Base-by-base conservation (phyloP, 1,140 invertebrate genomes). In the Temnothorax longispinosus region DNA sequence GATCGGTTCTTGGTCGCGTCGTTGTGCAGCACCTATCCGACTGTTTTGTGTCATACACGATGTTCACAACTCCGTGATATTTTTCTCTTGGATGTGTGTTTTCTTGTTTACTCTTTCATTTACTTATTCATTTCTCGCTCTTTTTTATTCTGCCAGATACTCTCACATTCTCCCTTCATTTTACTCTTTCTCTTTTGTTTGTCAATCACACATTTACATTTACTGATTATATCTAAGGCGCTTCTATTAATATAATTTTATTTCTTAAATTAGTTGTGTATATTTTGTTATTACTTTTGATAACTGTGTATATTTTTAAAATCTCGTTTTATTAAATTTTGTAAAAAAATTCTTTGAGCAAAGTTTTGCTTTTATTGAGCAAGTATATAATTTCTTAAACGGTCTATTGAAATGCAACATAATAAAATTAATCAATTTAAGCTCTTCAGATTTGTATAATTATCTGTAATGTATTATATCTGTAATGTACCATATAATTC, bases 1-100 rank as follows among this genome's bases (percentile, higher is more conserved):
- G 80, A 84, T 84, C n/a, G 41, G 27, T 38, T 84, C 80, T 58
- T 84, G 54, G 21, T 71, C 50, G 32, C 18, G 67, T 54, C 11
- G 52, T 72, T 3, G n/a, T 44, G 60, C 32, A 27, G 69, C 80
- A 32, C 52, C 80, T 27, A 82, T 32, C 15, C 52, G 15, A 82
- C 41, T 18, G n/a, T 32, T 71, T 81, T 56, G 21, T 50, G 6
- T 56, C 35, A 44, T 27, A 80, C 44, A 21, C 21, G 5, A 69
- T 67, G n/a, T 54, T 69, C 44, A 67, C 21, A 60, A 13, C 8
- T 8, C 27, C 6, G 0, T 13, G 21, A 32, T 54, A 18, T 18
- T 80, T 69, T 44, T 67, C 7, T 71, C 10, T 54, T 41, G 15
- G 1, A 81, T 10, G 6, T 54, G 15, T 35, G 8, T 41, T 8